Base-by-base conservation (phyloP, 2,113 vertebrate species). In the Ammospiza caudacuta region DNA sequence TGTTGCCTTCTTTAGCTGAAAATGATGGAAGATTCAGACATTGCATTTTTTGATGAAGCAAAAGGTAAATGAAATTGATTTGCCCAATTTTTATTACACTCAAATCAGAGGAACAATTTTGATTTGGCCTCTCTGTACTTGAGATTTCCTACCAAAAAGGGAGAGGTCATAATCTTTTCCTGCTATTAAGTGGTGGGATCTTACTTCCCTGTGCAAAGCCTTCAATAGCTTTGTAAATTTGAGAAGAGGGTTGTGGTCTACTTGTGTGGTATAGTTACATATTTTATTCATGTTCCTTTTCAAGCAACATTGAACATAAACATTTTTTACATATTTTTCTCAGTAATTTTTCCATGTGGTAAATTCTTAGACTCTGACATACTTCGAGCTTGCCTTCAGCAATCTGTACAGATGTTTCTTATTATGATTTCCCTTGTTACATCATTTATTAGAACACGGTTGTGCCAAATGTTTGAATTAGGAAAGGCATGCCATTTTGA, bases 331-430 rank as follows among this genome's bases (percentile, higher is more conserved):
- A 74, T 83, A 87, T 92, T 96, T 96, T 62, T 80, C 63, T 79
- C 64, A 70, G 62, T 94, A 49, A 39, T 90, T 95, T 96, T 96
- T 69, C 59, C 55, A 94, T 51, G 92, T 61, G 86, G 92, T 93
- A 86, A 70, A 93, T 93, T 87, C 75, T 95, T 92, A 95, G 96
- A 95, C 68, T 92, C 61, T 93, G 63, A 95, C 91, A 91, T 73
- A 33, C 43, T 91, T 94, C 52, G 47, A 94, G 47, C 17, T 92
- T 92, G 83, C 89, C 85, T 95, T 96, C 49, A 93, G 95, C 90
- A 92, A 64, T 59, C 57, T n/a, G 57, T 77, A 31, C 62, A 87
- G 80, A 83, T 96, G 75, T 92, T 96, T 83, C 92, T 92, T 87
- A 83, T 96, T 96, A 94, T 74, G 43, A 82, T 89, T 41, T 94